Conservation (phyloP, 2,797 vertebrate genomes). For the Micropoecilia bifurca region DNA sequence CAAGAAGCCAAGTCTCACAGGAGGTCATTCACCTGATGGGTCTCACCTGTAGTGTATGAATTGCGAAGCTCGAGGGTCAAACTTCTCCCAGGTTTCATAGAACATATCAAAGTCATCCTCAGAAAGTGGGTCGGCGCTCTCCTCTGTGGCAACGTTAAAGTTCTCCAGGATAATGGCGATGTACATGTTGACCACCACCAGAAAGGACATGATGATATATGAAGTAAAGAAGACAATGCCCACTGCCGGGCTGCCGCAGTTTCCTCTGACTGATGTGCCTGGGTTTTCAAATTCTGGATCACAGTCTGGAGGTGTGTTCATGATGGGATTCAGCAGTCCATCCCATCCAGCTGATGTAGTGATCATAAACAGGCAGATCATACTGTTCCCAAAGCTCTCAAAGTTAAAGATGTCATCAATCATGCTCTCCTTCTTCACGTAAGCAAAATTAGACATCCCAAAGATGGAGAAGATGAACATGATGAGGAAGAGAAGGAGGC, state of each 20-base stretch:
- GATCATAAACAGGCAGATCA: constrained; percentile 94
- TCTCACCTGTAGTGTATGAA: constrained; percentile 86
- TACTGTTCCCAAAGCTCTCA: constrained; percentile 95
- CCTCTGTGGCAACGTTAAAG: constrained; percentile 94
- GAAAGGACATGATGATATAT: constrained; percentile 94
- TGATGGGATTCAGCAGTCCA: constrained; percentile 88
- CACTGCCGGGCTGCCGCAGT: constrained; percentile 88
- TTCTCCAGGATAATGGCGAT: constrained; percentile 97
- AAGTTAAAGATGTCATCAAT: constrained; percentile 97
- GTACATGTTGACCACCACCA: constrained; percentile 97
- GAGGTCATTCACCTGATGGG: background rate
- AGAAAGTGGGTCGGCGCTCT: constrained; percentile 89
- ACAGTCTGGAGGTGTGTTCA: constrained; percentile 91
- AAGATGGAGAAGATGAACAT: constrained; percentile 99
- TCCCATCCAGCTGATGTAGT: constrained; percentile 97
- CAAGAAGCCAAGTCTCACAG: background rate
- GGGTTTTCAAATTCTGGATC: constrained; percentile 86
- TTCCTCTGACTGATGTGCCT: constrained; percentile 80
- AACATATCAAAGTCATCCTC: constrained; percentile 98
- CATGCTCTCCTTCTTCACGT: constrained; percentile 89
- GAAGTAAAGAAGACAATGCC: constrained; percentile 95
- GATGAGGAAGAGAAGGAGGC: constrained; percentile 93
- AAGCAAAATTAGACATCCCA: constrained; percentile 96
- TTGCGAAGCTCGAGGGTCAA: constrained; percentile 92
- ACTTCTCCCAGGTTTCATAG: constrained; percentile 97